A percentile compares a stretch with the other conserved stretches of the same genome.
Evolutionary conservation across 2,113 vertebrate species (phyloP).

Genomic region (Puffinus mauretanicus): DNA sequence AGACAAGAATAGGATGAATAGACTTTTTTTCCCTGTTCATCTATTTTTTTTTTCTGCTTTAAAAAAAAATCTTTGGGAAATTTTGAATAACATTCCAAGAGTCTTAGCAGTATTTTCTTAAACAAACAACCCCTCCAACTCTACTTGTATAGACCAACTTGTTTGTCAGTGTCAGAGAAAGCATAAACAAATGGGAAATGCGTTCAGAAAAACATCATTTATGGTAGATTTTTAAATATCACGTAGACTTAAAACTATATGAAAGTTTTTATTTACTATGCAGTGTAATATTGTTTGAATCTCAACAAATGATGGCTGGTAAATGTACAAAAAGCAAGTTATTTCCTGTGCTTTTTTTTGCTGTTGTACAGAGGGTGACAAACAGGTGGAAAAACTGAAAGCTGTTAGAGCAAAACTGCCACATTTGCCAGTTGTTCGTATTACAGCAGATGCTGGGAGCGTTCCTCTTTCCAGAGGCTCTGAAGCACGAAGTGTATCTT

Average conservation of each 20-base stretch:
- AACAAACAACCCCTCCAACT: not conserved
- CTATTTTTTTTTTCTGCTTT: not conserved
- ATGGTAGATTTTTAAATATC: not conserved
- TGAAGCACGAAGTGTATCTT: constrained; percentile 62
- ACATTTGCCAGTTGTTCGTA: not conserved
- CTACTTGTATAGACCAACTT: not conserved
- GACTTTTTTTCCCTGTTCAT: not conserved
- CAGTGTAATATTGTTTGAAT: not conserved
- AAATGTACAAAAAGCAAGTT: not conserved
- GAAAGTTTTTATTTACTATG: not conserved
- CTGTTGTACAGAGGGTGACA: constrained; percentile 49
- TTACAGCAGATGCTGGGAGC: constrained; percentile 26
- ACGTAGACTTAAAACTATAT: not conserved
- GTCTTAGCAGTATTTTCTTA: not conserved
- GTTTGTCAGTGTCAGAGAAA: not conserved
- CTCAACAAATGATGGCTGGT: not conserved
- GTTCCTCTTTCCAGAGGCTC: constrained; percentile 71
- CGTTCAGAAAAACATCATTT: not conserved
- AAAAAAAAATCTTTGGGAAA: not conserved
- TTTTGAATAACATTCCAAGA: not conserved
- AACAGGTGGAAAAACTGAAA: constrained; percentile 56
- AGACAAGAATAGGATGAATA: not conserved
- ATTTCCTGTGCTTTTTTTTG: not conserved
- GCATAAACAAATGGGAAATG: not conserved
- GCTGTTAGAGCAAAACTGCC: constrained; percentile 48